Evolutionary conservation across 2,888 invertebrate species (phyloP), one percentile per base, ranked within the genome.

Genomic region (Pyralis farinalis): DNA sequence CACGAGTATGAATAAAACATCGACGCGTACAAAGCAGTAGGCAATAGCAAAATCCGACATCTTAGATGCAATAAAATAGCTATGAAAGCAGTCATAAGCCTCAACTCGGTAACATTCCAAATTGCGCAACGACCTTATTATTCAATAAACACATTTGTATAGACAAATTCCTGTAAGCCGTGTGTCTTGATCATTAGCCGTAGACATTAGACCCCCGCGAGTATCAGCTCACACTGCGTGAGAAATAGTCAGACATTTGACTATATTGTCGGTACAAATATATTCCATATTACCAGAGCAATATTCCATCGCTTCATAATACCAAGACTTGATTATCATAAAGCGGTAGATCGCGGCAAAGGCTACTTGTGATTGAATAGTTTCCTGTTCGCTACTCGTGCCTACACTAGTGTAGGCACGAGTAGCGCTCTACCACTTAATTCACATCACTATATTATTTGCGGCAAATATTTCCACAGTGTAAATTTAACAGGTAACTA

Each of bases 221-320:
- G 74, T 70, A 73, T 57, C 59, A 66, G 42, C 71, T 73, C 80
- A 78, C 55, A 79, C 81, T 76, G 79, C 56, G 80, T 80, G 81
- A 82, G 73, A 82, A 76, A 82, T 82, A 65, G 75, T 61, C 61
- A 58, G 58, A 66, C 70, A 80, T 82, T 81, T 79, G 76, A 78
- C 74, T 77, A 74, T 73, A 80, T 77, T 71, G 63, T 68, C 67
- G 68, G 62, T 62, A 69, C 58, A 57, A 61, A 66, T 64, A 54
- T 70, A 69, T 66, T 64, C 65, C 59, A 63, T 57, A 65, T 64
- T 63, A 74, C 55, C 49, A 55, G 50, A 55, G 56, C 66, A 69
- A 73, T 65, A 68, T 59, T 55, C 66, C 55, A 58, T 46, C 50
- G 58, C 58, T 57, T 69, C 71, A 63, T 61, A 60, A 69, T n/a